Evolutionary conservation across 2,113 vertebrate genomes (phyloP), one percentile per base, ranked within the genome.

Genomic region (Mirza zaza): DNA sequence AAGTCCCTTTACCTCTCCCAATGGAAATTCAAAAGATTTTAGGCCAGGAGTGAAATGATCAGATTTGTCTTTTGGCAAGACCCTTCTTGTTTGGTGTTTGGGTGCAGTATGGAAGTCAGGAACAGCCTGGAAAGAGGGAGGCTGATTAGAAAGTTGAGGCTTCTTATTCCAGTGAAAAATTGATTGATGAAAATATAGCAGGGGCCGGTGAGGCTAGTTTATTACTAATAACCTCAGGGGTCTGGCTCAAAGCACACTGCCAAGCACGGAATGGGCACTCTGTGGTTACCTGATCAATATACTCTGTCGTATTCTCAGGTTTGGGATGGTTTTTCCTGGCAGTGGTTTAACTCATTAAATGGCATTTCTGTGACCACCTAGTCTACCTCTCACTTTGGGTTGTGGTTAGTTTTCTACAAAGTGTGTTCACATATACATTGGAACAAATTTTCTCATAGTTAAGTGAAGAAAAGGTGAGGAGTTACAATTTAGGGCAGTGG

Each of bases 241-340:
- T 68, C 17, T 55, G 39, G 55, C 34, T 27, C 25, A 52, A 71
- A 65, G 71, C 36, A 32, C 42, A 50, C 21, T 27, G 2, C 17
- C 27, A 55, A 63, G 71, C 36, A 70, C 32, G 36, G 3, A 25
- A 39, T 20, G 73, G 45, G 34, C 10, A 71, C 39, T 77, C 14
- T 23, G 5, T 57, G n/a, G 68, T 82, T 70, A 61, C 61, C 57
- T 75, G 18, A 13, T 48, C 13, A 36, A 29, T 73, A 6, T 6
- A 20, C 32, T 65, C 9, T 25, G 36, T 73, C 20, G 12, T 83
- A 55, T 52, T 25, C 18, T 76, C 45, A 42, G 65, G n/a, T n/a
- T 86, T 90, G 61, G 25, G 61, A 68, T 67, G 7, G 71, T 73
- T 91, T 94, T 67, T 8, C 39, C 87, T 67, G 48, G 87, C 82